Evolutionary conservation across 2,113 vertebrate species (phyloP).

Genomic region (Pholis gunnellus): DNA sequence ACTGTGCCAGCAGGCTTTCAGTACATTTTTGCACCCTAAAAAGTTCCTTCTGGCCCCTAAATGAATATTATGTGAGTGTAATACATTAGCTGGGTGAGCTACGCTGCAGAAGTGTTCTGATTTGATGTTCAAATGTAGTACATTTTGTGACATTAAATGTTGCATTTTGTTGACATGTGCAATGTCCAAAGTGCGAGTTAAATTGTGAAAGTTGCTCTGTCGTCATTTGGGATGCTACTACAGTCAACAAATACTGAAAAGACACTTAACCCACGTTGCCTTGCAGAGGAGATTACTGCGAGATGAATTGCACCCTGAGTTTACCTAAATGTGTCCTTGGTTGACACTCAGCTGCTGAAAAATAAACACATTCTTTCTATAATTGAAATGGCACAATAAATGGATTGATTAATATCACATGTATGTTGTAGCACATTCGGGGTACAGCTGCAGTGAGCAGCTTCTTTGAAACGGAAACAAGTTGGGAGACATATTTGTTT

Average conservation of each 20-base stretch:
- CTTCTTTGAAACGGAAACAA: conserved; percentile 28
- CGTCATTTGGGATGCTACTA: conserved; percentile 14
- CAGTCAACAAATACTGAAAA: neutral
- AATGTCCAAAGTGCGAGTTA: conserved; percentile 24
- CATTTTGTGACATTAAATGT: conserved; percentile 22
- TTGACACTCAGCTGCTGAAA: conserved; percentile 37
- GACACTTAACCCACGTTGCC: neutral
- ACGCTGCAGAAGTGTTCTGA: neutral
- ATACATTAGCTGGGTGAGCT: neutral
- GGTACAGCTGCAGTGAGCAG: conserved; percentile 47
- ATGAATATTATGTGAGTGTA: conserved; percentile 36
- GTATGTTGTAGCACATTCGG: conserved; percentile 25
- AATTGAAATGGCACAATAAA: conserved; percentile 41
- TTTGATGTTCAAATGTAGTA: conserved; percentile 34
- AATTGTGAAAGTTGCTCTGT: conserved; percentile 19
- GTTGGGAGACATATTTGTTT: conserved; percentile 47
- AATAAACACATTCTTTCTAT: conserved; percentile 56
- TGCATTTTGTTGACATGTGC: neutral
- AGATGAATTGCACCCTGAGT: neutral
- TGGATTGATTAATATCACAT: conserved; percentile 58
- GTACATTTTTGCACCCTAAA: conserved; percentile 55
- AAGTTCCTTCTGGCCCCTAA: conserved; percentile 43
- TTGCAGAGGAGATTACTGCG: neutral
- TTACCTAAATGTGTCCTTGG: conserved; percentile 40
- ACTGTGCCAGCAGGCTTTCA: conserved; percentile 68